Conservation (phyloP, 1,140 invertebrate genomes). For the Ridgeia piscesae region DNA sequence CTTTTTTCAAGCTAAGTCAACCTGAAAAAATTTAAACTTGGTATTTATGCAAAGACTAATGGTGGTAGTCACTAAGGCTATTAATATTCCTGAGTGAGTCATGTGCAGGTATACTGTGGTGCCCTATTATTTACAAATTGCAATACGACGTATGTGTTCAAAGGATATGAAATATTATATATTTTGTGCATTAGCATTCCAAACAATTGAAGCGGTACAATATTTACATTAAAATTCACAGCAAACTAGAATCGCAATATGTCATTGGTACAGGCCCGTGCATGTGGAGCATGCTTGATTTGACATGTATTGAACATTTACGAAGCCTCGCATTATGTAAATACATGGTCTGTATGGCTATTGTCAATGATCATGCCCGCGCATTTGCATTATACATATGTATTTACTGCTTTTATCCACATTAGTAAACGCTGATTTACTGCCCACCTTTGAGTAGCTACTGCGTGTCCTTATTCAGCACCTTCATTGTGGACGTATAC, state of each 20-base stretch:
- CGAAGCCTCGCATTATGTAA: neutral
- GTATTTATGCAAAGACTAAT: too few relatives aligned
- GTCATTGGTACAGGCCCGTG: neutral
- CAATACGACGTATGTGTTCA: neutral
- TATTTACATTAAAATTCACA: neutral
- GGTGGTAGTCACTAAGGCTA: neutral
- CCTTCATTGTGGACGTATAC: neutral
- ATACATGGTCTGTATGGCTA: neutral
- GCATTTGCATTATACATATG: conserved; percentile 1
- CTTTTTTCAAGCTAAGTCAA: neutral
- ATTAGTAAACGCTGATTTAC: neutral
- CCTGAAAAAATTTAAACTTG: neutral
- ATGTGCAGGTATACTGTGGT: neutral
- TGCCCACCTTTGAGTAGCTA: neutral
- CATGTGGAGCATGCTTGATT: neutral
- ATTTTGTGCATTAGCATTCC: neutral
- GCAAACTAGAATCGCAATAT: neutral
- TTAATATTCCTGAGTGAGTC: neutral
- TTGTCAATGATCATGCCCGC: neutral
- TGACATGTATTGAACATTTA: neutral
- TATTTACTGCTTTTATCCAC: neutral
- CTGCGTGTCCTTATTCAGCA: neutral
- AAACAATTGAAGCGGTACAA: neutral
- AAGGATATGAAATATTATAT: neutral
- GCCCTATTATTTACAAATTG: neutral